Base-by-base conservation (phyloP, 2,888 invertebrate species). In the Macropis europaea region DNA sequence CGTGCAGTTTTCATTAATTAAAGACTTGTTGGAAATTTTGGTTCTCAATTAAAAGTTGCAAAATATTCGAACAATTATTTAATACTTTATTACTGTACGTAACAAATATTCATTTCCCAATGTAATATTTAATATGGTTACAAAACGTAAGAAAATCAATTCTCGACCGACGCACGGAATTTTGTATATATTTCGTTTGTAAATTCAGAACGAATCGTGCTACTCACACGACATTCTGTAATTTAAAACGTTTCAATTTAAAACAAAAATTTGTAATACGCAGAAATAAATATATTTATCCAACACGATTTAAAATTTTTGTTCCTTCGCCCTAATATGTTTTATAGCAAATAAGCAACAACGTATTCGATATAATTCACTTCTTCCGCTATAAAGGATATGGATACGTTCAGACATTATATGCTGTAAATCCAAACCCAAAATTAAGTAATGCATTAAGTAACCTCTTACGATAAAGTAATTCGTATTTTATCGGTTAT, bases 11-110 rank as follows among this genome's bases (percentile, higher is more conserved):
- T n/a, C n/a, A n/a, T n/a, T n/a, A n/a, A n/a, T n/a, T n/a, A n/a
- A n/a, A n/a, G n/a, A n/a, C n/a, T n/a, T 19, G n/a, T 30, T 45
- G 45, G 15, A 26, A 43, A 48, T n/a, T 60, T 59, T 34, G 43
- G 36, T 40, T 34, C 17, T 34, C 61, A 26, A 40, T 47, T 52
- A 42, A 52, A 24, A 59, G 47, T 11, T 7, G 13, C 36, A n/a
- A 45, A 38, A 47, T 17, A 28, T 32, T 69, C 19, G 19, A 70
- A 67, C 32, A 73, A 71, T 59, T 60, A 42, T 61, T 63, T 71
- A 82, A 76, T 61, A 77, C 47, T 82, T 82, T 80, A 80, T 78
- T 76, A 73, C n/a, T 60, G 53, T 74, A 63, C 52, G 52, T 45
- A 62, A 81, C 42, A 71, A 60, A 48, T 60, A 61, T 64, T 13